A percentile compares a stretch with the other conserved stretches of the same genome.
Conservation (phyloP, 2,888 invertebrate species). For the Acanthopleura granulata region DNA sequence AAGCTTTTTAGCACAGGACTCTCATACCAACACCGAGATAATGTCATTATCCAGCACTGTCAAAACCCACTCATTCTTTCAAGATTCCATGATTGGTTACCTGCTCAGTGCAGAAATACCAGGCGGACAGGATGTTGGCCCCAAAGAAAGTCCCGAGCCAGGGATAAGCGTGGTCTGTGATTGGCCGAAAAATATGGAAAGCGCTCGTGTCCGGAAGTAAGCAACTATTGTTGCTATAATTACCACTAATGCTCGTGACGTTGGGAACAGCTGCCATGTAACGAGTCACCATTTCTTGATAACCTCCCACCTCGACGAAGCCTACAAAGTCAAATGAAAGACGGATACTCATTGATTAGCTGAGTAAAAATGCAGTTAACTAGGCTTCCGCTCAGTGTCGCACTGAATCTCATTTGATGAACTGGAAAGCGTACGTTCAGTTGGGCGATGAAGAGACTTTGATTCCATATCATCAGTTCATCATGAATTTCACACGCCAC, state of each 20-base stretch:
- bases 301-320: slow-evolving; percentile 33
- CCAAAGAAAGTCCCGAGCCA: slow-evolving; percentile 57
- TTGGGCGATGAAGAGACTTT: too few relatives aligned
- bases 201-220: slow-evolving; percentile 27
- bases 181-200: slow-evolving; percentile 52
- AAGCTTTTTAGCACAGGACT: too few relatives aligned
- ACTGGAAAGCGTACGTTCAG: too few relatives aligned
- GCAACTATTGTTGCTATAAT: neutral
- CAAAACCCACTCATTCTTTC: too few relatives aligned
- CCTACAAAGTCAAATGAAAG: slow-evolving; percentile 26
- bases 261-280: slow-evolving; percentile 38
- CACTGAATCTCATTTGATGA: too few relatives aligned
- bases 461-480: too few relatives aligned
- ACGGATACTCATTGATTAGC: too few relatives aligned
- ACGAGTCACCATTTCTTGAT: slow-evolving; percentile 25
- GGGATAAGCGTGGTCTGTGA: slow-evolving; percentile 45
- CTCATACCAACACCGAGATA: too few relatives aligned
- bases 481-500: too few relatives aligned
- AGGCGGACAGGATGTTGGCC: slow-evolving; percentile 50
- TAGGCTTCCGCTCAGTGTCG: too few relatives aligned
- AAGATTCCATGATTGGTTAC: slow-evolving; percentile 27
- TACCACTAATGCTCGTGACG: neutral
- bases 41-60: too few relatives aligned
- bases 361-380: too few relatives aligned
- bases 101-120: slow-evolving; percentile 60